Evolutionary conservation across 2,888 invertebrate genomes (phyloP).

Genomic region (Nomada lathburiana): DNA sequence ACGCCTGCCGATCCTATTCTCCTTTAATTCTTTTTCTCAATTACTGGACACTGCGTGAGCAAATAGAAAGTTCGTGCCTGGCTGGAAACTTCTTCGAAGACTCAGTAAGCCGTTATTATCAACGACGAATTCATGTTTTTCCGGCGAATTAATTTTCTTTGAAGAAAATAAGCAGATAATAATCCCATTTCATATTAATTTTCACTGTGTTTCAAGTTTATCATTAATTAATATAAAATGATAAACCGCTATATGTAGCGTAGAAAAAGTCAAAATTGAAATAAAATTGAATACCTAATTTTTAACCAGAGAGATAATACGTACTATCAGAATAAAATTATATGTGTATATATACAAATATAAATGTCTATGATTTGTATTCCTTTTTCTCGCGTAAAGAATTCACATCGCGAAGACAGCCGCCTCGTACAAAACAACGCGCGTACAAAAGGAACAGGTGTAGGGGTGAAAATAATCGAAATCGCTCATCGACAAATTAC

Average conservation of each 20-base stretch:
- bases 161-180: neutral
- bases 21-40: slow-evolving; percentile 44
- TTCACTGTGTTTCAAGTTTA: too few relatives aligned
- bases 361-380: too few relatives aligned
- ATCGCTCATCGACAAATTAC: slow-evolving; percentile 55
- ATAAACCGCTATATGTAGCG: too few relatives aligned
- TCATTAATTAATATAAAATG: too few relatives aligned
- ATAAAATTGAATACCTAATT: too few relatives aligned
- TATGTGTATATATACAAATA: too few relatives aligned
- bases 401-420: neutral
- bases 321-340: too few relatives aligned
- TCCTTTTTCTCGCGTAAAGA: too few relatives aligned
- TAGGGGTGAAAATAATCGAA: slow-evolving; percentile 29
- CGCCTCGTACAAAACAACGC: neutral
- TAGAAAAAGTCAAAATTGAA: too few relatives aligned
- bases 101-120: slow-evolving; percentile 2
- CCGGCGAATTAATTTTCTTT: neutral
- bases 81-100: slow-evolving; percentile 7
- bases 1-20: slow-evolving; percentile 31
- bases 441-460: slow-evolving; percentile 8
- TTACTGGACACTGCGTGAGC: slow-evolving; percentile 39
- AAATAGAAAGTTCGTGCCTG: slow-evolving; percentile 28
- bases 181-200: neutral
- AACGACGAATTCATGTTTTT: neutral
- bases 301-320: too few relatives aligned